Evolutionary conservation across 2,888 invertebrate genomes (phyloP).

Genomic region (Abrostola tripartita): DNA sequence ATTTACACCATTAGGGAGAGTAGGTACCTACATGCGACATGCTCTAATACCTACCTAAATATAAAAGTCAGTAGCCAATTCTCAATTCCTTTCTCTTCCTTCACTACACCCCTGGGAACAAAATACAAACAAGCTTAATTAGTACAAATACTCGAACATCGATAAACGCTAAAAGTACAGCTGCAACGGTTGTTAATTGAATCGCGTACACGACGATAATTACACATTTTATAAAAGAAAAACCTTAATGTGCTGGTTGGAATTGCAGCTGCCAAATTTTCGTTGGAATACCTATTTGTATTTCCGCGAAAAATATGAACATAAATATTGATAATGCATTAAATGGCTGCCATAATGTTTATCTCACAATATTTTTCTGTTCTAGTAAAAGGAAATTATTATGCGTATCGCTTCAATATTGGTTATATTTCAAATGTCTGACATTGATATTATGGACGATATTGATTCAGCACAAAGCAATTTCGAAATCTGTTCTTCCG

Average conservation of each 20-base stretch:
- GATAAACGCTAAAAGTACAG: constrained; percentile 36
- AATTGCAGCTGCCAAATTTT: constrained; percentile 42
- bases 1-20: too few relatives aligned
- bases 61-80: too few relatives aligned
- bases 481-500: too few relatives aligned
- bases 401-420: too few relatives aligned
- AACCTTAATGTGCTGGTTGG: constrained; percentile 25
- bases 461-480: too few relatives aligned
- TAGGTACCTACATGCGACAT: too few relatives aligned
- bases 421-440: too few relatives aligned
- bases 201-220: constrained; percentile 38
- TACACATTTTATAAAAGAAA: constrained; percentile 41
- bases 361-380: too few relatives aligned
- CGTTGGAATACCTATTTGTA: constrained; percentile 10
- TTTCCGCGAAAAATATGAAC: constrained; percentile 15
- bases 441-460: too few relatives aligned
- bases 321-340: constrained; percentile 7
- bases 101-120: constrained; percentile 9
- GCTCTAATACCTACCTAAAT: too few relatives aligned
- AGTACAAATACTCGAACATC: constrained; percentile 33
- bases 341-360: background rate
- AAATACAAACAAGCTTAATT: constrained; percentile 26
- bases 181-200: constrained; percentile 45
- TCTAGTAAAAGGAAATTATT: too few relatives aligned
- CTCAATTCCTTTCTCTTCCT: background rate